Conservation (phyloP, 2,888 invertebrate genomes). For the Archips xylosteana region DNA sequence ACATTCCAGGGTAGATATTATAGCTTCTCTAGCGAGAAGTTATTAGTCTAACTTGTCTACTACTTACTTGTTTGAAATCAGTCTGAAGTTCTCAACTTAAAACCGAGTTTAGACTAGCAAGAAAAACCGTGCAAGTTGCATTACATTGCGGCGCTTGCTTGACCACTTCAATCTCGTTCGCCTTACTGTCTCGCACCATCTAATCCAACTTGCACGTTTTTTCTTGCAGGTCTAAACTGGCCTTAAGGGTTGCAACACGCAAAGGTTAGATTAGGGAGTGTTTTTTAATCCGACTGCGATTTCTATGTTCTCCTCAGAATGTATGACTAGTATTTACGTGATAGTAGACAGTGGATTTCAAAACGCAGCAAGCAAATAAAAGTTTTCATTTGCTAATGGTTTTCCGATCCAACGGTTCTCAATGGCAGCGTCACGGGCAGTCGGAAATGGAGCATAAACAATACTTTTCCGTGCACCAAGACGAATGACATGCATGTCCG, state of each 20-base stretch:
- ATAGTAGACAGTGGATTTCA: not conserved
- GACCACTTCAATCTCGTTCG: too few species aligned
- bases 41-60: not conserved
- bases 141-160: too few species aligned
- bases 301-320: too few species aligned
- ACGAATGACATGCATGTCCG: conserved; percentile 41
- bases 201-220: too few species aligned
- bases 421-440: conserved; percentile 20
- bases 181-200: too few species aligned
- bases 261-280: not conserved
- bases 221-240: not conserved
- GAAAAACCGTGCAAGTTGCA: too few species aligned
- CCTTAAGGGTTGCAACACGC: not conserved
- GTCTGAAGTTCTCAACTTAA: too few species aligned
- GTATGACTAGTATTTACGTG: not conserved
- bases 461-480: conserved; percentile 34
- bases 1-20: too few species aligned
- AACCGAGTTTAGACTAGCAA: too few species aligned
- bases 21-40: not conserved
- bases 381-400: conserved; percentile 36
- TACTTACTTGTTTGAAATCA: too few species aligned
- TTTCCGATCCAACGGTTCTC: conserved; percentile 37
- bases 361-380: conserved; percentile 10
- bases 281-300: too few species aligned
- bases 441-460: conserved; percentile 23